phyloP scores from a whole-genome alignment of 2,113 vertebrate genomes.

The Phoenicopterus ruber region DNA sequence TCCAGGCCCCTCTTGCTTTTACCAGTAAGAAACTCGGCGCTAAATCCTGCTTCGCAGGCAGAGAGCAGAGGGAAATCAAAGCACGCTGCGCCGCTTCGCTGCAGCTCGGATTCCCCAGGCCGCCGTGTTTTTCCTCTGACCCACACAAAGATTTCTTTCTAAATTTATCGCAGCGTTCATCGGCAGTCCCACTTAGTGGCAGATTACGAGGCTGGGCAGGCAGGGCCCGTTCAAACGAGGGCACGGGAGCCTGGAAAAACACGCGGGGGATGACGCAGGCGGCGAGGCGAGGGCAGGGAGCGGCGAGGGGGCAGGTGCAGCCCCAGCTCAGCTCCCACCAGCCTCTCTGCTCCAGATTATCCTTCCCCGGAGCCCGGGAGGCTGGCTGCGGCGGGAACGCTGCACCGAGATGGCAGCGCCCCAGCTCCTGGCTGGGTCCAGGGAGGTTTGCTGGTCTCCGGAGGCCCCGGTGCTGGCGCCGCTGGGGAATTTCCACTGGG shows the following conservation, averaged over 20 bases:
- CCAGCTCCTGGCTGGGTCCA: neutral
- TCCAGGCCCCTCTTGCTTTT: fast-evolving
- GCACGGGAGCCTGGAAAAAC: neutral
- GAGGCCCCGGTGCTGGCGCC: neutral
- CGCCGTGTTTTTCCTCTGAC: constrained; percentile 42
- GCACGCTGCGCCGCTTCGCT: neutral
- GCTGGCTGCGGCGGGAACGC: neutral
- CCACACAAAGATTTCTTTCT: constrained; percentile 64
- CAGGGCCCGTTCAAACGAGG: neutral
- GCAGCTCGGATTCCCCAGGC: neutral
- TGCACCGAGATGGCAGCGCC: neutral
- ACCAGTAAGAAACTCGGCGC: fast-evolving
- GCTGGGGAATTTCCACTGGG: constrained; percentile 28
- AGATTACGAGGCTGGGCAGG: neutral
- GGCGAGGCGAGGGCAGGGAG: neutral
- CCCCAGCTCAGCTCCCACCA: neutral
- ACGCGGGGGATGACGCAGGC: neutral
- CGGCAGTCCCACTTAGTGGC: neutral
- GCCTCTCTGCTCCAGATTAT: fast-evolving
- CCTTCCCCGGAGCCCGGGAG: neutral
- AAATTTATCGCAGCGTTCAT: constrained; percentile 29
- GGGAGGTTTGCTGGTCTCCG: neutral
- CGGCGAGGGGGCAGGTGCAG: neutral
- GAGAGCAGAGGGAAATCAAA: neutral
- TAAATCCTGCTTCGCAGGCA: neutral